phyloP scores from a whole-genome alignment of 2,797 vertebrate genomes.

The Bufotes viridis region DNA sequence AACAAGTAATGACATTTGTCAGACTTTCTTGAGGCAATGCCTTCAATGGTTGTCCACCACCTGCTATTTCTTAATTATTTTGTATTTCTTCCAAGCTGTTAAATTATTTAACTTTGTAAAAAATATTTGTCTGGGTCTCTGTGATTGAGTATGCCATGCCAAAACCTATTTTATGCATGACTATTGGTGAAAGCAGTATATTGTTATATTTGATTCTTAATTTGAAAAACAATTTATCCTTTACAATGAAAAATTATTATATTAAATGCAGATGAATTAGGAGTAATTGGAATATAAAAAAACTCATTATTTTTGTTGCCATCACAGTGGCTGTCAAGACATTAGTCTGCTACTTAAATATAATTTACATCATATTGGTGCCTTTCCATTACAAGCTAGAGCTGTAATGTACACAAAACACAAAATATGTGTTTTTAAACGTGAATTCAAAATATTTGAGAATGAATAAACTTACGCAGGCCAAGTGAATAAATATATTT shows the following conservation, averaged over 20 bases:
- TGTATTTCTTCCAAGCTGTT: conserved; percentile 33
- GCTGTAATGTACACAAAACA: too few relatives aligned
- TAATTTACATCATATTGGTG: neutral
- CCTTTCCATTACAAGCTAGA: neutral
- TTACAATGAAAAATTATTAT: neutral
- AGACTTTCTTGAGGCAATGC: conserved; percentile 34
- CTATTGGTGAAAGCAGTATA: conserved; percentile 20
- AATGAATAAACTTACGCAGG: too few relatives aligned
- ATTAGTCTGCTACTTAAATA: neutral
- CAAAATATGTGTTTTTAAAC: too few relatives aligned
- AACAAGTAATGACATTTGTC: conserved; percentile 39
- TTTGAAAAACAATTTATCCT: conserved; percentile 2
- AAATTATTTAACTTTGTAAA: conserved; percentile 41
- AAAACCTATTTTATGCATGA: conserved; percentile 38
- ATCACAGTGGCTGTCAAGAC: neutral
- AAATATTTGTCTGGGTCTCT: conserved; percentile 27
- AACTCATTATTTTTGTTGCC: conserved; percentile 4
- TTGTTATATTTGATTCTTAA: conserved; percentile 5
- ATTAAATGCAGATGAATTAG: conserved; percentile 3
- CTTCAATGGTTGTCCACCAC: conserved; percentile 30
- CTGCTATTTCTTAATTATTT: conserved; percentile 43
- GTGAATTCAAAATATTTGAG: too few relatives aligned
- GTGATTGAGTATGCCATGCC: conserved; percentile 6
- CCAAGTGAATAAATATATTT: too few relatives aligned
- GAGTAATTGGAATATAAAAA: neutral